Percentiles rank a stretch among this genome's conserved stretches.
phyloP scores from a whole-genome alignment of 2,888 invertebrate species.

The Cancer borealis region DNA sequence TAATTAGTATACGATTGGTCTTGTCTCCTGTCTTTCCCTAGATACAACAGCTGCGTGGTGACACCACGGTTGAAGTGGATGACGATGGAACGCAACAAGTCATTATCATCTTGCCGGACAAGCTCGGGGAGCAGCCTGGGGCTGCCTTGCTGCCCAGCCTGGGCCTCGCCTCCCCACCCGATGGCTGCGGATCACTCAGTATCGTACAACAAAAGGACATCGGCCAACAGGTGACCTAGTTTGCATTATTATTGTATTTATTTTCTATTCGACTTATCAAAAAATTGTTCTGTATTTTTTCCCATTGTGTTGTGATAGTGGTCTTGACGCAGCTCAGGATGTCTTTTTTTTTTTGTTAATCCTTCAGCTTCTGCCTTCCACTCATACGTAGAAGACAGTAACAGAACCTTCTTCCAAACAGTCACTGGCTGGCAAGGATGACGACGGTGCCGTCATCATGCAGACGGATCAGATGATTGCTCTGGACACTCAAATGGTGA shows the following conservation, averaged over 20 bases:
- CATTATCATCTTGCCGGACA: slow-evolving; percentile 69
- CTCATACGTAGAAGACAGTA: neutral
- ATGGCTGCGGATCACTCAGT: slow-evolving; percentile 49
- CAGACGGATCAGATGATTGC: slow-evolving; percentile 61
- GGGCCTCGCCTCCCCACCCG: slow-evolving; percentile 62
- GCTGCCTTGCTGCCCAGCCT: slow-evolving; percentile 66
- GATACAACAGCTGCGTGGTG: slow-evolving; percentile 64
- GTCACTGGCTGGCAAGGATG: neutral
- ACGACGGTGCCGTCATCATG: slow-evolving; percentile 56
- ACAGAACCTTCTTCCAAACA: neutral
- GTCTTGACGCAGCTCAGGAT: neutral
- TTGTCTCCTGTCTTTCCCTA: neutral
- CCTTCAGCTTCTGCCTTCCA: neutral
- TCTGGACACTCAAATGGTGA: slow-evolving; percentile 56
- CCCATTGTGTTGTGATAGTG: neutral
- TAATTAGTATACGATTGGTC: neutral
- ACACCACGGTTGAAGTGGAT: slow-evolving; percentile 47
- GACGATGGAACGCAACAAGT: slow-evolving; percentile 67
- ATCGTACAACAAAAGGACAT: slow-evolving; percentile 1
- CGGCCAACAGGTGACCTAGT: slow-evolving; percentile 39
- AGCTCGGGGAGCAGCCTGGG: slow-evolving; percentile 54
- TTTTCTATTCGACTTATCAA: neutral
- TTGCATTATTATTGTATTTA: neutral
- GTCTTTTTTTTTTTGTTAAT: neutral
- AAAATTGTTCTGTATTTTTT: neutral